Evolutionary conservation across 2,888 invertebrate genomes (phyloP).

Genomic region (Sinelater perroti): DNA sequence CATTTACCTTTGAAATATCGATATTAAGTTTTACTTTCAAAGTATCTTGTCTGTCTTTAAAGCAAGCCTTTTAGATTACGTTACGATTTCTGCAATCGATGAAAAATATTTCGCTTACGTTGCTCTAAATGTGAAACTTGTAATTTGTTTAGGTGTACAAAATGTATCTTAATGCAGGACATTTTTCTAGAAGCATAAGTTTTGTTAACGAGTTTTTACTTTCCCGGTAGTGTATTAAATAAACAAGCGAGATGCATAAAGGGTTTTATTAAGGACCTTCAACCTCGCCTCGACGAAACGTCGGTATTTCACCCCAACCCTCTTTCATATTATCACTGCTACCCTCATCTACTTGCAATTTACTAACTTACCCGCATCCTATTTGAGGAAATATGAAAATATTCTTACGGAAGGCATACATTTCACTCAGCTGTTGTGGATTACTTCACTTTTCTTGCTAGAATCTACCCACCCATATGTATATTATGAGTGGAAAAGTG

Average conservation of each 20-base stretch:
- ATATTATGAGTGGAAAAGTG: conserved; percentile 11
- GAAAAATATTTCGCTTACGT: not conserved
- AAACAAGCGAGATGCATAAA: conserved; percentile 41
- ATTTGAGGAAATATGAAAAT: conserved; percentile 41
- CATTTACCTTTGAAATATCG: conserved; percentile 22
- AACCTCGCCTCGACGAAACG: conserved; percentile 33
- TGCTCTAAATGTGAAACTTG: too few species aligned
- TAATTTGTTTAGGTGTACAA: not conserved
- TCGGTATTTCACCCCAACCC: conserved; percentile 33
- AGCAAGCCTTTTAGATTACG: not conserved
- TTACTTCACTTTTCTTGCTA: conserved; percentile 25
- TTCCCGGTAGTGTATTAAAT: conserved; percentile 36
- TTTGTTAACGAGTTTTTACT: too few species aligned
- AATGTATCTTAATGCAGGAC: too few species aligned
- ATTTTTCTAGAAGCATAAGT: too few species aligned
- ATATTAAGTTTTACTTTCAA: conserved; percentile 11
- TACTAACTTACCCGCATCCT: conserved; percentile 40
- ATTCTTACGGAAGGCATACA: conserved; percentile 23
- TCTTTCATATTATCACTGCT: conserved; percentile 39
- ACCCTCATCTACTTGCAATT: conserved; percentile 41
- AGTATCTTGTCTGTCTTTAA: conserved; percentile 16
- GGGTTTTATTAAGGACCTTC: conserved; percentile 43
- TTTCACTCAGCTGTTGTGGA: conserved; percentile 25
- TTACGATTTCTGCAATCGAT: not conserved
- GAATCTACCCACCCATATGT: conserved; percentile 15